These are phyloP conservation scores for Drymodes brunneopygia DNA, from an alignment of 2,113 vertebrate species.

Conservation along the genomic window DNA sequence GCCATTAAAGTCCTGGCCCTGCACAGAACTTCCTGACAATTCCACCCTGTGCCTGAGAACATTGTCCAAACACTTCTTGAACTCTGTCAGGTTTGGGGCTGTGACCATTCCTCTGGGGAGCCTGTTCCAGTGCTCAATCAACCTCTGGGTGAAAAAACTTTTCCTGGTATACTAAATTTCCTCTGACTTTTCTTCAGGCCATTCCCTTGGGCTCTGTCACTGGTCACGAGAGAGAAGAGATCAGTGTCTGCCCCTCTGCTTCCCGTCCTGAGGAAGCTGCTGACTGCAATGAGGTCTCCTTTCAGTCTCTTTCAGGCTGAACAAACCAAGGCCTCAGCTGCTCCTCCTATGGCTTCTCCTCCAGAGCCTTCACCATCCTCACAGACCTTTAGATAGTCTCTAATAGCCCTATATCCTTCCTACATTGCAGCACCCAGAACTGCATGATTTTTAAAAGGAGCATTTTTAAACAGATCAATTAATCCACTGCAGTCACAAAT, in stretches of 20 bases:
- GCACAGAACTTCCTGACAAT: background rate
- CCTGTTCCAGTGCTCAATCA: background rate
- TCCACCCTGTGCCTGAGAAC: background rate
- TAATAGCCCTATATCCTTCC: background rate
- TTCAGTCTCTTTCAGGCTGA: background rate
- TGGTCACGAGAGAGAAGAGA: background rate
- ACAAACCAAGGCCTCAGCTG: background rate
- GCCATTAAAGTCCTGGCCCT: background rate
- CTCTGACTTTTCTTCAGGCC: background rate
- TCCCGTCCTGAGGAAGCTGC: background rate
- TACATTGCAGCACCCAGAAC: background rate
- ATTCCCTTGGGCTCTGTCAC: fast-evolving
- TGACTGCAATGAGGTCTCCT: background rate
- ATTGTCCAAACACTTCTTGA: background rate
- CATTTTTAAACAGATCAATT: background rate
- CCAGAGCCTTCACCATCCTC: background rate
- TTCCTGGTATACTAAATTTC: background rate
- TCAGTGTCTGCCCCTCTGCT: background rate
- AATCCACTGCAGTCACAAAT: background rate
- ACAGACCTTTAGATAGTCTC: background rate
- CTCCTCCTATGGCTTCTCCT: background rate
- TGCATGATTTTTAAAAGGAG: background rate
- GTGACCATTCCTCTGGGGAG: background rate
- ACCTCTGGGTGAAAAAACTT: background rate
- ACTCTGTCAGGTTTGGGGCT: background rate